phyloP scores from a whole-genome alignment of 2,888 invertebrate genomes.

The Venusia cambrica region DNA sequence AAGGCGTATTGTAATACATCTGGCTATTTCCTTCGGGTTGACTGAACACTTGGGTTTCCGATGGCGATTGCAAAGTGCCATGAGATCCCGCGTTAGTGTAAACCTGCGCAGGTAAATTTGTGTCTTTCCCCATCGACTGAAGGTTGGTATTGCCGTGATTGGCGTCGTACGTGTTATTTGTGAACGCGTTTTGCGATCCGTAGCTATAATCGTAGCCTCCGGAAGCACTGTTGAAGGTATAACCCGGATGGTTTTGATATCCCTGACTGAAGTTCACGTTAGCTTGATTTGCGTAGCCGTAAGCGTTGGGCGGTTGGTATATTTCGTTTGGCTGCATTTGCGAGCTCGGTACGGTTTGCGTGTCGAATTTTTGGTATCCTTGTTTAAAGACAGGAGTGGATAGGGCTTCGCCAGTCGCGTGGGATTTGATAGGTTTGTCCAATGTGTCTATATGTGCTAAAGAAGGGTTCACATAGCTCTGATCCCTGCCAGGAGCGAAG shows the following conservation, averaged over 20 bases:
- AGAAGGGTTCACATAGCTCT: constrained; percentile 35
- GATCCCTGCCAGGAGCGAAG: constrained; percentile 31
- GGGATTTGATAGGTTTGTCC: constrained; percentile 71
- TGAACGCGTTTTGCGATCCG: constrained; percentile 78
- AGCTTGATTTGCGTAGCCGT: constrained; percentile 41
- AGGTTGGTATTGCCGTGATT: constrained; percentile 44
- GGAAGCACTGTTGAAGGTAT: constrained; percentile 77
- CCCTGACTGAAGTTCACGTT: constrained; percentile 47
- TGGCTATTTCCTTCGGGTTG: constrained; percentile 47
- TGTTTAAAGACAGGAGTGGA: constrained; percentile 38
- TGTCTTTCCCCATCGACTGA: constrained; percentile 43
- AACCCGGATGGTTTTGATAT: constrained; percentile 82
- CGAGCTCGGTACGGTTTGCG: constrained; percentile 20
- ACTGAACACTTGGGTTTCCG: constrained; percentile 55
- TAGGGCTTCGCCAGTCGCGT: constrained; percentile 65
- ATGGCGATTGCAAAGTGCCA: constrained; percentile 71
- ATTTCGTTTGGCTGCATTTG: constrained; percentile 32
- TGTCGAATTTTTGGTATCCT: constrained; percentile 35
- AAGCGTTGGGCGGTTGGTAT: constrained; percentile 38
- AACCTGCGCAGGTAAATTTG: constrained; percentile 50
- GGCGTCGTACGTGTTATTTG: constrained; percentile 39
- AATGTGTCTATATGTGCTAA: constrained; percentile 55
- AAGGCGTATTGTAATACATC: constrained; percentile 70
- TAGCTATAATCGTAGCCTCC: constrained; percentile 83
- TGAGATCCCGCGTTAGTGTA: constrained; percentile 75